A percentile compares a stretch with the other conserved stretches of the same genome.
Conservation (phyloP, 2,888 invertebrate species). For the Orchesella flavescens region DNA sequence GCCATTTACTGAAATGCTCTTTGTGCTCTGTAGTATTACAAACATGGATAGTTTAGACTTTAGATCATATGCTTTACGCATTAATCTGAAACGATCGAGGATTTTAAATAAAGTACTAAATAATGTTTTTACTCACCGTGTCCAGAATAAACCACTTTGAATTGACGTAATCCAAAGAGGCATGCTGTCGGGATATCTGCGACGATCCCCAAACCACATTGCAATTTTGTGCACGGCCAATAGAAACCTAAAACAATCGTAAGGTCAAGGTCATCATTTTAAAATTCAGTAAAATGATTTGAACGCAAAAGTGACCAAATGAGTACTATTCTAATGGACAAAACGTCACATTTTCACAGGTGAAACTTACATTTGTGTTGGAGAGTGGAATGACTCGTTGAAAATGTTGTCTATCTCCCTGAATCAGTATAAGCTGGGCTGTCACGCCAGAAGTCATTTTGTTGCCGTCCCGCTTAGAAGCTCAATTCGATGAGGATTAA, state of each 20-base stretch:
- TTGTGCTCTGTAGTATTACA: slow-evolving; percentile 66
- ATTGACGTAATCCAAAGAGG: slow-evolving; percentile 55
- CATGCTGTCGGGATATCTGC: slow-evolving; percentile 68
- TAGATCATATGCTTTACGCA: too few species aligned
- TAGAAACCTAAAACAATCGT: slow-evolving; percentile 41
- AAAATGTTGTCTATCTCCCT: slow-evolving; percentile 51
- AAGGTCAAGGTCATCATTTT: not conserved
- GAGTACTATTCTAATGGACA: too few species aligned
- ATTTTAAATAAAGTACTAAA: too few species aligned
- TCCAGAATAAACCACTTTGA: slow-evolving; percentile 64
- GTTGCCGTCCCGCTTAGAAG: slow-evolving; percentile 45
- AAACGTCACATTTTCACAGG: too few species aligned
- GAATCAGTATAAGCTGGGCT: slow-evolving; percentile 58
- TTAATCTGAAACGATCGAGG: too few species aligned
- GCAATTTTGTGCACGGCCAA: slow-evolving; percentile 65
- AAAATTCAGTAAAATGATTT: not conserved
- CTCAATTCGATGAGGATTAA: slow-evolving; percentile 67
- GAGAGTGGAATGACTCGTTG: slow-evolving; percentile 48
- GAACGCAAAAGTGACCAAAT: too few species aligned
- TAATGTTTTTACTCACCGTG: slow-evolving; percentile 51
- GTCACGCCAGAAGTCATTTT: slow-evolving; percentile 50
- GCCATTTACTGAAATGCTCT: slow-evolving; percentile 66
- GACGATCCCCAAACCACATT: slow-evolving; percentile 64
- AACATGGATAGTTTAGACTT: not conserved
- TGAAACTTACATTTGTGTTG: slow-evolving; percentile 43